A percentile compares a stretch with the other conserved stretches of the same genome.
Evolutionary conservation across 1,140 invertebrate genomes (phyloP).

Genomic region (Triops cancriformis): DNA sequence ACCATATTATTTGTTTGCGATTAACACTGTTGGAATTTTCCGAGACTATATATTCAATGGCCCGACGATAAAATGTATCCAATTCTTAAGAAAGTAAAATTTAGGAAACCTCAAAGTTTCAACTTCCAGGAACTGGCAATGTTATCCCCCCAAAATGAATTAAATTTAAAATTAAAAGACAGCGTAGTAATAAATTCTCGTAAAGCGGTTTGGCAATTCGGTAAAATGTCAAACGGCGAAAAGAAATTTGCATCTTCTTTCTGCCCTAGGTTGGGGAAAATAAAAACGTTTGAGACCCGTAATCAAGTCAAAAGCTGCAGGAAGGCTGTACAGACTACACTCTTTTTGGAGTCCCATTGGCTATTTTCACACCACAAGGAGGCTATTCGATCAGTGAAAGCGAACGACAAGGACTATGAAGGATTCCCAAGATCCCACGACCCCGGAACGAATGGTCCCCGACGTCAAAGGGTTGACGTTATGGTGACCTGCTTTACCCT

Average conservation of each 20-base stretch:
- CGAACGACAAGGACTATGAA: not conserved
- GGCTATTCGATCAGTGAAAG: not conserved
- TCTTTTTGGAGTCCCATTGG: not conserved
- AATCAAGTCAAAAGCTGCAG: slow-evolving; percentile 1
- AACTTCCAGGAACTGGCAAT: not conserved
- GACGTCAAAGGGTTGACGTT: not conserved
- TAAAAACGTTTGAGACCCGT: not conserved
- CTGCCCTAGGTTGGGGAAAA: not conserved
- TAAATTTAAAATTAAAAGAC: not conserved
- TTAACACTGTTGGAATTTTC: too few species aligned
- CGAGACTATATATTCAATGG: too few species aligned
- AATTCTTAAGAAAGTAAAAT: too few species aligned
- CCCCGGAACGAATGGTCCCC: not conserved
- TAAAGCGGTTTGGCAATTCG: not conserved
- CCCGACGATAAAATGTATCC: too few species aligned
- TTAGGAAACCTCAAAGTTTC: too few species aligned
- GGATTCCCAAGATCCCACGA: not conserved
- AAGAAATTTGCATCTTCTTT: not conserved
- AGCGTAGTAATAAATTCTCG: not conserved
- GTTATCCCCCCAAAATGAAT: too few species aligned
- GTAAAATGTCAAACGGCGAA: not conserved
- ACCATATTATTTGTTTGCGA: too few species aligned
- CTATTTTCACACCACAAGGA: not conserved
- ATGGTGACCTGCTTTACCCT: not conserved
- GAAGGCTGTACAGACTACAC: not conserved